Percentiles rank a stretch among this genome's conserved stretches.
These are phyloP conservation scores for Microctonus hyperodae DNA, from an alignment of 2,888 invertebrate genomes.

Conservation along the genomic window DNA sequence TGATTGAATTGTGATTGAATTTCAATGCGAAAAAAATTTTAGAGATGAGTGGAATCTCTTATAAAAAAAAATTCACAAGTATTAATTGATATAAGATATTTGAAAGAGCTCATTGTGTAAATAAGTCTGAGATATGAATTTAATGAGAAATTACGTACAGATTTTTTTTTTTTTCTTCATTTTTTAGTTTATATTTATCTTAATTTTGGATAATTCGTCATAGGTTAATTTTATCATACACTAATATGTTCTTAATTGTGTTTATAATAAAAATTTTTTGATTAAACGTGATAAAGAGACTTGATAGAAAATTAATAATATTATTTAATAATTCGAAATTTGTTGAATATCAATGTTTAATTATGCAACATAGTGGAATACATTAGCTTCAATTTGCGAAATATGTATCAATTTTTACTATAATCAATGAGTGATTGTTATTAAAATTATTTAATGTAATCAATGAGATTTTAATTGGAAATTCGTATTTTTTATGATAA, in stretches of 20 bases:
- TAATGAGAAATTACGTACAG: background rate
- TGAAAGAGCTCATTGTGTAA: slow-evolving; percentile 8
- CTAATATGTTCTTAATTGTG: background rate
- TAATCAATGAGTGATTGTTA: slow-evolving; percentile 19
- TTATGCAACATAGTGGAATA: background rate
- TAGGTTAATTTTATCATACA: background rate
- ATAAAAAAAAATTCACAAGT: background rate
- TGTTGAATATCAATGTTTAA: slow-evolving; percentile 1
- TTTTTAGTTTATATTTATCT: background rate
- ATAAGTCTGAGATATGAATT: slow-evolving; percentile 21
- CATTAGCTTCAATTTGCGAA: background rate
- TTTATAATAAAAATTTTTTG: background rate
- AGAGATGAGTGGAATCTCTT: background rate
- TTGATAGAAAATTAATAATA: background rate
- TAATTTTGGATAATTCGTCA: background rate
- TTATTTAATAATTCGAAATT: background rate
- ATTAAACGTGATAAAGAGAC: background rate
- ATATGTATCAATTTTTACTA: background rate
- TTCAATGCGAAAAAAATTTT: slow-evolving; percentile 5
- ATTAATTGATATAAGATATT: slow-evolving; percentile 8
- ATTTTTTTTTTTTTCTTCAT: background rate
- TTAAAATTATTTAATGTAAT: slow-evolving; percentile 47
- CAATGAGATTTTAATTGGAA: slow-evolving; percentile 44
- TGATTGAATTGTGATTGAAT: slow-evolving; percentile 16
- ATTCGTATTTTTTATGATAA: slow-evolving; percentile 61